Conservation (phyloP, 2,797 vertebrate genomes). For the Cheirogaleus major region DNA sequence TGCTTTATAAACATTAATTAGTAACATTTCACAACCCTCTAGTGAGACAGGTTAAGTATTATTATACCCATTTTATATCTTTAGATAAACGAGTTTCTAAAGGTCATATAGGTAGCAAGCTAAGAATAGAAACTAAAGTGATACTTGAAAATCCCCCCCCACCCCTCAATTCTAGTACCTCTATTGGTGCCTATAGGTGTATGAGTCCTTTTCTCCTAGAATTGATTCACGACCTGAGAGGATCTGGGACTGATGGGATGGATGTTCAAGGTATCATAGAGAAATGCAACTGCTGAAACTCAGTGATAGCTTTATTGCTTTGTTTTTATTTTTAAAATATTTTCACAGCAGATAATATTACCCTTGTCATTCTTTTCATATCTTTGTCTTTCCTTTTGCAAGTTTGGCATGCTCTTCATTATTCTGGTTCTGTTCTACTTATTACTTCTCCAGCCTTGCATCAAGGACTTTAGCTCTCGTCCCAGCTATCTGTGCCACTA, state of each 20-base stretch:
- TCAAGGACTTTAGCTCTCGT: background rate
- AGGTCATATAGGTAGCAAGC: background rate
- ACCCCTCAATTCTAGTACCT: background rate
- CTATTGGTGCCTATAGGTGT: background rate
- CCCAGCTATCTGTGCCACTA: background rate
- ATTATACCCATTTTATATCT: constrained; percentile 40
- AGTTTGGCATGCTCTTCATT: background rate
- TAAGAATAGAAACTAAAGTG: background rate
- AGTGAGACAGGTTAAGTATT: constrained; percentile 39
- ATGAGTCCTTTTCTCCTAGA: background rate
- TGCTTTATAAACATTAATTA: constrained; percentile 67
- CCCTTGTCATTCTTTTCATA: background rate
- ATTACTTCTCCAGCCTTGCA: background rate
- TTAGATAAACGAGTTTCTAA: constrained; percentile 51
- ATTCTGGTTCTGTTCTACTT: background rate
- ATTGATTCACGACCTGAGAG: background rate
- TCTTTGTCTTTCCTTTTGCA: background rate
- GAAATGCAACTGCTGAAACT: background rate
- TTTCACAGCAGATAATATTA: background rate
- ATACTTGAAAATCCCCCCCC: background rate
- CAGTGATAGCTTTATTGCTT: background rate
- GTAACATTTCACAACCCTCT: constrained; percentile 55
- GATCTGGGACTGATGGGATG: background rate
- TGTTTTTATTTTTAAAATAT: constrained; percentile 2
- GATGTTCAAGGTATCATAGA: background rate